These are phyloP conservation scores for Archegozetes longisetosus DNA, from an alignment of 1,140 invertebrate genomes.

Conservation along the genomic window DNA sequence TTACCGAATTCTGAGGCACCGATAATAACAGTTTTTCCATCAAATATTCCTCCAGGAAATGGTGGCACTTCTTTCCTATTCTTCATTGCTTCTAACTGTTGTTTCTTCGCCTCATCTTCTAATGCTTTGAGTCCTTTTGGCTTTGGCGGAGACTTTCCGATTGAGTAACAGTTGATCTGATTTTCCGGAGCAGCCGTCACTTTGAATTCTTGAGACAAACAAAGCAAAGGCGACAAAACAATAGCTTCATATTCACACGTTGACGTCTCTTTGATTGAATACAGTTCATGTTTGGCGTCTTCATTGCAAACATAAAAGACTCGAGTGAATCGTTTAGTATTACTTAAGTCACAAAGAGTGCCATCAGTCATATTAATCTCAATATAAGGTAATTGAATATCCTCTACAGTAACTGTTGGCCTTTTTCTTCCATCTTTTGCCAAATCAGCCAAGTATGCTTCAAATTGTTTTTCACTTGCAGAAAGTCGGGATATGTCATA, in stretches of 20 bases:
- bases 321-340: constrained; percentile 56
- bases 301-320: constrained; percentile 67
- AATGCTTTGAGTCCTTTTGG: constrained; percentile 53
- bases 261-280: constrained; percentile 76
- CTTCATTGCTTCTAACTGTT: constrained; percentile 6
- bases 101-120: constrained; percentile 34
- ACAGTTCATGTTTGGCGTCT: constrained; percentile 55
- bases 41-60: constrained; percentile 7
- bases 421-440: constrained; percentile 17
- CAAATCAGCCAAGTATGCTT: not conserved
- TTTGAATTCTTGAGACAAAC: constrained; percentile 68
- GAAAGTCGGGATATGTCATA: constrained; percentile 41
- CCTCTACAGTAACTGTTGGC: constrained; percentile 61
- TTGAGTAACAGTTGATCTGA: constrained; percentile 57
- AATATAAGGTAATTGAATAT: constrained; percentile 52
- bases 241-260: constrained; percentile 88
- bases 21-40: constrained; percentile 16
- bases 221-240: constrained; percentile 65
- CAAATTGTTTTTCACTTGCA: constrained; percentile 5
- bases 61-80: not conserved
- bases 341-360: constrained; percentile 77
- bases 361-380: constrained; percentile 40
- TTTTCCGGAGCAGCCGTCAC: constrained; percentile 39
- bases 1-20: constrained; percentile 3
- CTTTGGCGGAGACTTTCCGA: constrained; percentile 48